Conservation (phyloP, 2,113 vertebrate genomes). For the Brachirus orientalis region DNA sequence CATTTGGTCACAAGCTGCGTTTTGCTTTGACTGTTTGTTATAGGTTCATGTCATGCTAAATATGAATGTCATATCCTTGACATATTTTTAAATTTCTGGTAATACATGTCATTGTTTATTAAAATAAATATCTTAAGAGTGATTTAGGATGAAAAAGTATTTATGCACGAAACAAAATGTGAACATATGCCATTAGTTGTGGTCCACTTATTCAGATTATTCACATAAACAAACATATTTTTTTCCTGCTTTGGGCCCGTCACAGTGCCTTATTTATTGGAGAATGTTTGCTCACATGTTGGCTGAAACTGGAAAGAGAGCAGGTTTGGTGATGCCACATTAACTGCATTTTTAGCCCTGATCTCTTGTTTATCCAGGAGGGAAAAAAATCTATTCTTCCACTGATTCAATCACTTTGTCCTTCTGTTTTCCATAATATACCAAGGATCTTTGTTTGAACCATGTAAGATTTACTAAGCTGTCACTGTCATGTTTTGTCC, state of each 20-base stretch:
- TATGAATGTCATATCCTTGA: slow-evolving; percentile 28
- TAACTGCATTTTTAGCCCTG: slow-evolving; percentile 23
- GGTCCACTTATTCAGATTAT: slow-evolving; percentile 54
- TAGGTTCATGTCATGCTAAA: slow-evolving; percentile 30
- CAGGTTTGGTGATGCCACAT: slow-evolving; percentile 43
- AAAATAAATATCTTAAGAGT: slow-evolving; percentile 71
- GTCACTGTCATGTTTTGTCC: slow-evolving; percentile 76
- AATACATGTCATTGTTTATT: slow-evolving; percentile 59
- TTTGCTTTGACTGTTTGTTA: slow-evolving; percentile 44
- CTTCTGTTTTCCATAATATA: slow-evolving; percentile 42
- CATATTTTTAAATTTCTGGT: slow-evolving; percentile 58
- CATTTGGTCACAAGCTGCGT: slow-evolving; percentile 31
- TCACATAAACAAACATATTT: slow-evolving; percentile 7
- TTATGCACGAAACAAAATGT: slow-evolving; percentile 78
- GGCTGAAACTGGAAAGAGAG: slow-evolving; percentile 66
- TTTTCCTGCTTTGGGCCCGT: slow-evolving; percentile 42
- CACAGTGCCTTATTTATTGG: slow-evolving; percentile 76
- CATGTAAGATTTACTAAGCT: slow-evolving; percentile 58
- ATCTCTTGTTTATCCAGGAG: slow-evolving; percentile 17
- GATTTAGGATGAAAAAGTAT: slow-evolving; percentile 75
- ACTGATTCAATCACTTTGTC: slow-evolving; percentile 8
- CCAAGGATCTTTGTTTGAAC: slow-evolving; percentile 51
- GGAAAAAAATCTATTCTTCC: slow-evolving; percentile 6
- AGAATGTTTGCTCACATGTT: slow-evolving; percentile 44
- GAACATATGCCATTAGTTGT: slow-evolving; percentile 52